These are phyloP conservation scores for Leptinotarsa defecta DNA, from an alignment of 1,140 invertebrate species.

Conservation along the genomic window DNA sequence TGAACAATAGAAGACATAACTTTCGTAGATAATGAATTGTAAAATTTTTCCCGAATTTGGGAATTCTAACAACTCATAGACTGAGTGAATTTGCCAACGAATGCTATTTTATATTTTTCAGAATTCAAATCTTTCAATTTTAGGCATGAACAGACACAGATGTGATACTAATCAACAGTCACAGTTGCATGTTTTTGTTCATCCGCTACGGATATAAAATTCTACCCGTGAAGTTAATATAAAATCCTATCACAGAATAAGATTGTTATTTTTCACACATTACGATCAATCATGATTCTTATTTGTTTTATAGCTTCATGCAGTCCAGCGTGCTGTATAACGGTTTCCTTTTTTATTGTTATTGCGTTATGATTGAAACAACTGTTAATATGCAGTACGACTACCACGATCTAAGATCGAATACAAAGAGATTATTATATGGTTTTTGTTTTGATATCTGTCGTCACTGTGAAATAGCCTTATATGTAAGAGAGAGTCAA, in stretches of 20 bases:
- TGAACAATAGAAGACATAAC: no score
- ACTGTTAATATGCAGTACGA: slow-evolving; percentile 1
- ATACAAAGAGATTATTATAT: slow-evolving; percentile 7
- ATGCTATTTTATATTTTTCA: no score
- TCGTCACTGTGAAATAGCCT: neutral
- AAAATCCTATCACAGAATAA: neutral
- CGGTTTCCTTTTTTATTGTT: neutral
- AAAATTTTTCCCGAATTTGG: no score
- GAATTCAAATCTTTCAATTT: no score
- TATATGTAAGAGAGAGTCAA: no score
- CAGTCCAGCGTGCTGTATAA: neutral
- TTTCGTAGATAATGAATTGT: no score
- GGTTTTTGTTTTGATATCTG: neutral
- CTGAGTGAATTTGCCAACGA: no score
- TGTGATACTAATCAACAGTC: neutral
- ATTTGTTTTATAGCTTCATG: neutral
- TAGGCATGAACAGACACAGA: no score
- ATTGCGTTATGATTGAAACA: neutral
- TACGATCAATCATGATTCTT: neutral
- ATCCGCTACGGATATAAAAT: neutral
- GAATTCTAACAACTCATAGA: no score
- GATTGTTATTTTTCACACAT: neutral
- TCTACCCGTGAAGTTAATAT: neutral
- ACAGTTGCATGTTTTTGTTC: neutral
- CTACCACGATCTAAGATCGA: neutral